These are phyloP conservation scores for Arrhamphus sclerolepis DNA, from an alignment of 2,797 vertebrate genomes.

Conservation along the genomic window DNA sequence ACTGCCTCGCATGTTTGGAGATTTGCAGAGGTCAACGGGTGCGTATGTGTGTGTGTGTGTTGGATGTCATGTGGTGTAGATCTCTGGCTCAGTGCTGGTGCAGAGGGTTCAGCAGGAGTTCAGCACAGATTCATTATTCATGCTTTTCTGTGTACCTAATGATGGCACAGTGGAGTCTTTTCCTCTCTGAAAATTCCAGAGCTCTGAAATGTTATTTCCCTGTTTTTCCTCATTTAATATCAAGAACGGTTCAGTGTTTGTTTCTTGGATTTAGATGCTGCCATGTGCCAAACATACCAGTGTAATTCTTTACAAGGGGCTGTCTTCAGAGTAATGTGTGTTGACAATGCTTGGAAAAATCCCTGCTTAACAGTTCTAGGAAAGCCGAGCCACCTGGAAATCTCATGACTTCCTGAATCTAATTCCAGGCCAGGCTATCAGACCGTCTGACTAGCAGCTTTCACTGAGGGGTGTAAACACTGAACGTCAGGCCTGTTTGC, in stretches of 20 bases:
- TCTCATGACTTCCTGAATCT: constrained; percentile 80
- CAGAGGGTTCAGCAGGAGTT: constrained; percentile 73
- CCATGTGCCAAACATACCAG: constrained; percentile 25
- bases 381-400: constrained; percentile 78
- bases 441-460: constrained; percentile 76
- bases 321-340: constrained; percentile 57
- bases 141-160: constrained; percentile 56
- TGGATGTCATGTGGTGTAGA: constrained; percentile 69
- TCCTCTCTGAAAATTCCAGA: constrained; percentile 28
- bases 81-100: constrained; percentile 65
- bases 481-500: constrained; percentile 68
- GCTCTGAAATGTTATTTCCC: not conserved
- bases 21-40: constrained; percentile 63
- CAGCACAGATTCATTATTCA: constrained; percentile 76
- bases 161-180: constrained; percentile 37
- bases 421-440: constrained; percentile 70
- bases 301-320: constrained; percentile 48
- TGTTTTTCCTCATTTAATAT: constrained; percentile 12
- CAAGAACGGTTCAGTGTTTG: constrained; percentile 19
- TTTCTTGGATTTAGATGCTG: constrained; percentile 30
- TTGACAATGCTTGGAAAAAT: constrained; percentile 69
- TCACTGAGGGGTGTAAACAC: constrained; percentile 65
- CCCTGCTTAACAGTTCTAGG: constrained; percentile 74
- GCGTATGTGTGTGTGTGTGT: constrained; percentile 42
- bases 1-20: constrained; percentile 46